Evolutionary conservation across 2,888 invertebrate species (phyloP).

Genomic region (Patella caerulea): DNA sequence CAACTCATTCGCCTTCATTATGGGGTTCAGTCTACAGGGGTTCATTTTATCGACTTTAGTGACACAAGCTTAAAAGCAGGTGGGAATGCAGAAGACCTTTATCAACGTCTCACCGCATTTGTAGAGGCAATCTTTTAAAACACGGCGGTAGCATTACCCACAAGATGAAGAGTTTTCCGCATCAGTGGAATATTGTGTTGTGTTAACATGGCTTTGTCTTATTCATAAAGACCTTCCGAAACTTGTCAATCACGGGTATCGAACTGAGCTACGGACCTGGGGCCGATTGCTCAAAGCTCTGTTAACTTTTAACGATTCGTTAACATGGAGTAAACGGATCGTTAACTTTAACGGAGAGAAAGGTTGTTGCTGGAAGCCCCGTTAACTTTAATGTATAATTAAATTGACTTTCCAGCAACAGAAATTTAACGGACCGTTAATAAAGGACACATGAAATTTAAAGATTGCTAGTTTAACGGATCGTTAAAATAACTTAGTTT

Average conservation of each 20-base stretch:
- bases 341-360: too few relatives aligned
- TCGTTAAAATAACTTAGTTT: too few relatives aligned
- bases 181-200: neutral
- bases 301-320: too few relatives aligned
- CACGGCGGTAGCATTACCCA: constrained; percentile 2
- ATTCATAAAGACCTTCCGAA: too few relatives aligned
- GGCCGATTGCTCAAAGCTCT: too few relatives aligned
- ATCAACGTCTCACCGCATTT: constrained; percentile 37
- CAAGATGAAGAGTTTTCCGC: constrained; percentile 8
- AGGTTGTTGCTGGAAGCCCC: too few relatives aligned
- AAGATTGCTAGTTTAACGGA: too few relatives aligned
- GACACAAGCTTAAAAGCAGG: neutral
- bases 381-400: too few relatives aligned
- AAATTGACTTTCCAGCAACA: too few relatives aligned
- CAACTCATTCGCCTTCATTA: neutral
- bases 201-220: neutral
- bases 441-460: too few relatives aligned
- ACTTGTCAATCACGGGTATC: constrained; percentile 21
- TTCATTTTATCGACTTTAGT: constrained; percentile 1
- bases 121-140: constrained; percentile 18
- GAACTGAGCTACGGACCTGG: constrained; percentile 11
- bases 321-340: too few relatives aligned
- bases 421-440: too few relatives aligned
- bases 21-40: neutral
- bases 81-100: constrained; percentile 42